Base-by-base conservation (phyloP, 2,888 invertebrate genomes). In the Choreutis nemorana region DNA sequence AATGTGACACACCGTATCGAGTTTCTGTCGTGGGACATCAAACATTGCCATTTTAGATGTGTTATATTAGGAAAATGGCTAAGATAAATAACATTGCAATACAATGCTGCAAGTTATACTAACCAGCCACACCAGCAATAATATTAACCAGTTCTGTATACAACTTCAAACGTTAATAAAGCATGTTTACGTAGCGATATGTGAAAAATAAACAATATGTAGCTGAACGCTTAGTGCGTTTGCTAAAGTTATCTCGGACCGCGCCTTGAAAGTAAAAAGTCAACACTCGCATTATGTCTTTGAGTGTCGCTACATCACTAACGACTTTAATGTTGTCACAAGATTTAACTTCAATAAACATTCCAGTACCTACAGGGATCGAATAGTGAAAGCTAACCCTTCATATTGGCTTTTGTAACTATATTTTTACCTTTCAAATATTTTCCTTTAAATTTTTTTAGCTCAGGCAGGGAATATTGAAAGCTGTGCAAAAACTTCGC, bases 161-260 rank as follows among this genome's bases (percentile, higher is more conserved):
- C 54, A 53, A 54, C 44, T 48, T 41, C 42, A 47, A 54, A 58
- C 49, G 55, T 57, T 65, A 61, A 61, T 60, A 61, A 52, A 55
- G 52, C 47, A 44, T 55, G 62, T 63, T 57, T 59, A 63, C 61
- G 52, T 33, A 48, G 54, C 46, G 50, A 55, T 68, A 67, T 73
- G 68, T 70, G 64, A 67, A 71, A 58, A 64, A 58, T 58, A 68
- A 73, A 78, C 63, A 72, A 26, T 24, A 41, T 55, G 50, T 50
- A 49, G 54, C 49, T 34, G 42, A 42, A 45, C 45, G 55, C 55
- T 60, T 61, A 65, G 61, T 59, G 43, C 53, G 72, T 72, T 72
- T 72, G 71, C 72, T 64, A 68, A 73, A 71, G 55, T 50, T 68
- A 73, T 75, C 71, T 68, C 49, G 36, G 43, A 45, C 55, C 61